Percentiles rank a stretch among this genome's conserved stretches.
phyloP scores from a whole-genome alignment of 2,797 vertebrate species.

The Moxostoma hubbsi region DNA sequence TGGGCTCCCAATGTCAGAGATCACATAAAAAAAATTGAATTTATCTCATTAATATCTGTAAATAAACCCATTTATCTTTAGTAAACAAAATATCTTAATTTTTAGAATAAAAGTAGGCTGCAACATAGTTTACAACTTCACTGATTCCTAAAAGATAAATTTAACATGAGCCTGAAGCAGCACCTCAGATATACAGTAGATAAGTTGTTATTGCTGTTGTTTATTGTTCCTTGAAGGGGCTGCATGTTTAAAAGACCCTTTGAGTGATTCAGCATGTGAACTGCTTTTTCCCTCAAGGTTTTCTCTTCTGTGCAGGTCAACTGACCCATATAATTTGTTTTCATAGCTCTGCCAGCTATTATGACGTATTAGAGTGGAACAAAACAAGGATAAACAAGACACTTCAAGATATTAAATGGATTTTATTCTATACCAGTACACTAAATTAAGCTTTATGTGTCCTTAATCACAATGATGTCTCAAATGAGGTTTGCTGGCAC shows the following conservation, averaged over 20 bases:
- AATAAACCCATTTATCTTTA: no score
- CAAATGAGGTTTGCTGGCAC: neutral
- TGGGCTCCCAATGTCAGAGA: no score
- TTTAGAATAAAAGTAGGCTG: no score
- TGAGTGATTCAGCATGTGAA: slow-evolving; percentile 16
- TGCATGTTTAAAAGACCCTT: slow-evolving; percentile 10
- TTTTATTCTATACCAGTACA: neutral
- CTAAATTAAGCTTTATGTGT: neutral
- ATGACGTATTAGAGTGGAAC: neutral
- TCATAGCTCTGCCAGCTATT: slow-evolving; percentile 15
- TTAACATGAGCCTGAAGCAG: no score
- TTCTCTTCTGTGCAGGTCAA: slow-evolving; percentile 3
- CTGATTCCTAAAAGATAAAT: no score
- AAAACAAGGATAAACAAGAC: neutral
- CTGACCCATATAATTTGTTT: slow-evolving; percentile 40
- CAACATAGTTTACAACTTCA: no score
- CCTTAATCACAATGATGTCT: neutral
- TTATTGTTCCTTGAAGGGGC: neutral
- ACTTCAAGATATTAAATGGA: neutral
- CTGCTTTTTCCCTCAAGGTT: slow-evolving; percentile 17
- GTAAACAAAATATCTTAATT: no score
- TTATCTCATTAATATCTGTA: no score
- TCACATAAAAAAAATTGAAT: no score
- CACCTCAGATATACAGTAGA: no score
- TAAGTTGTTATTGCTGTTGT: no score